Conservation (phyloP, 2,113 vertebrate species). For the Alouatta palliata region DNA sequence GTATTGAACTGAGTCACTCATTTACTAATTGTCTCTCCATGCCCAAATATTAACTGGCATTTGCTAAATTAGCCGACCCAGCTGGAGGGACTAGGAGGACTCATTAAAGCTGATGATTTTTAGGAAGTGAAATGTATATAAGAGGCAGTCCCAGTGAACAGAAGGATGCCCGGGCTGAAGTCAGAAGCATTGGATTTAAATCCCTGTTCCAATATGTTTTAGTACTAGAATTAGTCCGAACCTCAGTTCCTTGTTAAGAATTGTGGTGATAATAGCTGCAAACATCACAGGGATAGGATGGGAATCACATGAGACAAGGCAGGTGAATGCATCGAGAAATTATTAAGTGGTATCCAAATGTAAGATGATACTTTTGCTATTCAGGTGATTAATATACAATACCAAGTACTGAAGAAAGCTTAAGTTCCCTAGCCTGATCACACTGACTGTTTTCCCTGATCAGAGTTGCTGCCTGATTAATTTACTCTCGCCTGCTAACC, state of each 20-base stretch:
- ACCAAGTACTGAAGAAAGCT: neutral
- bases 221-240: neutral
- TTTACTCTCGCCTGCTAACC: neutral
- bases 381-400: neutral
- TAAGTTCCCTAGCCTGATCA: neutral
- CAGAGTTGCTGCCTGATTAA: conserved; percentile 32
- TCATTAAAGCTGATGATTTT: neutral
- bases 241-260: neutral
- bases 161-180: neutral
- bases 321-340: neutral
- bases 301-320: neutral
- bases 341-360: neutral
- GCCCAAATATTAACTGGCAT: conserved; percentile 12
- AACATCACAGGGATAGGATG: neutral
- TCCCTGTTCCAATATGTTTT: neutral
- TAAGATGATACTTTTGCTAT: neutral
- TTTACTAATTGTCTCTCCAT: conserved; percentile 41
- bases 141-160: neutral
- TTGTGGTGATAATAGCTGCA: neutral
- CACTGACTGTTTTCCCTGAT: neutral
- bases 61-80: conserved; percentile 36
- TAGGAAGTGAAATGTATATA: neutral
- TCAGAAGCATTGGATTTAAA: neutral
- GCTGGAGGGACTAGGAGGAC: neutral
- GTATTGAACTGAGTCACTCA: conserved; percentile 21